These are phyloP conservation scores for Periophthalmus magnuspinnatus DNA, from an alignment of 2,797 vertebrate species.

Conservation along the genomic window DNA sequence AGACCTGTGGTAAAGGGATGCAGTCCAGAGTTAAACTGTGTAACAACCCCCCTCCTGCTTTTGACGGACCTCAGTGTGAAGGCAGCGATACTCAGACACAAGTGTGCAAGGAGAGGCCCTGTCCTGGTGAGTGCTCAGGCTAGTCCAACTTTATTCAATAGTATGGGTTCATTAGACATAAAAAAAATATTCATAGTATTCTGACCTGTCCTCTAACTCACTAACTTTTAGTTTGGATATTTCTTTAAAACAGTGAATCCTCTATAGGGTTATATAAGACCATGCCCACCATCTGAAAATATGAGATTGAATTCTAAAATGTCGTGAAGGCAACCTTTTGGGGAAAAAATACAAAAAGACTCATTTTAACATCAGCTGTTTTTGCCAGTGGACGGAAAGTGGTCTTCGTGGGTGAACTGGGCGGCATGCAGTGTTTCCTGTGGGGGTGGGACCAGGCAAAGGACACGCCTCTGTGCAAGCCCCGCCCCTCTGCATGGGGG, in stretches of 20 bases:
- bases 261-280: too few relatives aligned
- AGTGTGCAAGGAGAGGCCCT: slow-evolving; percentile 85
- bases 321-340: background rate
- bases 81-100: slow-evolving; percentile 87
- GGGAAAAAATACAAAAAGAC: background rate
- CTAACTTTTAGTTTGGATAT: too few relatives aligned
- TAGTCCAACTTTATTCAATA: too few relatives aligned
- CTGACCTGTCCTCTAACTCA: too few relatives aligned
- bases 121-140: slow-evolving; percentile 82
- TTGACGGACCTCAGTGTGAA: slow-evolving; percentile 79
- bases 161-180: too few relatives aligned
- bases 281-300: too few relatives aligned
- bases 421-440: slow-evolving; percentile 90
- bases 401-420: slow-evolving; percentile 91
- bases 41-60: slow-evolving; percentile 86
- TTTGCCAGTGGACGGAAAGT: slow-evolving; percentile 90
- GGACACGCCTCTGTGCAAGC: slow-evolving; percentile 86
- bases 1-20: slow-evolving; percentile 88
- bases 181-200: too few relatives aligned
- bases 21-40: slow-evolving; percentile 87
- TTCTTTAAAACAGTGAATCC: too few relatives aligned
- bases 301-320: too few relatives aligned
- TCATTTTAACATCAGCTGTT: background rate
- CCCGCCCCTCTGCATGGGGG: slow-evolving; percentile 87
- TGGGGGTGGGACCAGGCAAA: slow-evolving; percentile 88